These are phyloP conservation scores for Catharus bicknelli DNA, from an alignment of 2,113 vertebrate genomes.

Conservation along the genomic window DNA sequence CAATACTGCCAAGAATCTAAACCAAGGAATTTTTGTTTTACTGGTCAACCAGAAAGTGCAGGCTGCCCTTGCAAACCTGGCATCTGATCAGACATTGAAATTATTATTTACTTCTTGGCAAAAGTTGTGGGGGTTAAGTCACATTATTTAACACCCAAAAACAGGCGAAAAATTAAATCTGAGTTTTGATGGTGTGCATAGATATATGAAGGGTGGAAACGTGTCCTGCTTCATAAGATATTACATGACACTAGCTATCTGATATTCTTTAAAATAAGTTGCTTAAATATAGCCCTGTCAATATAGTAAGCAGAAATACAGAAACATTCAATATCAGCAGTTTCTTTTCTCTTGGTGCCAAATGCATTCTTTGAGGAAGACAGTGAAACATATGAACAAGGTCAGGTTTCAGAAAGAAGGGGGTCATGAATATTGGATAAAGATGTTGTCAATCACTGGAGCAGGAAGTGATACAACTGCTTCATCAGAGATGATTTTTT, in stretches of 20 bases:
- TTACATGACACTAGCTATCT: background rate
- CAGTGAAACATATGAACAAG: background rate
- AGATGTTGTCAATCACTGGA: background rate
- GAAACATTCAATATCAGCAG: background rate
- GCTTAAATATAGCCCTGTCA: background rate
- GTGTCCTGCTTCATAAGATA: background rate
- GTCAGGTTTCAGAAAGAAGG: background rate
- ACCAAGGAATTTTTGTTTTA: background rate
- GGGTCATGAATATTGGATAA: background rate
- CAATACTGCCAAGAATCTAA: background rate
- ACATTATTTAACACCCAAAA: background rate
- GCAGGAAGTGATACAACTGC: background rate
- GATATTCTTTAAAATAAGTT: background rate
- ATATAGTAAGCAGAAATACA: background rate
- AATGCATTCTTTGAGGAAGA: background rate
- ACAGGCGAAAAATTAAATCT: background rate
- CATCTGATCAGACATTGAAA: slow-evolving; percentile 19
- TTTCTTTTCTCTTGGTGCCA: background rate
- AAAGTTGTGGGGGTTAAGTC: background rate
- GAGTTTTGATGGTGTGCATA: background rate
- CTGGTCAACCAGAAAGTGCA: background rate
- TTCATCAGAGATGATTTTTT: background rate
- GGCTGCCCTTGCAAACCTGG: background rate
- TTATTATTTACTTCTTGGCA: slow-evolving; percentile 20
- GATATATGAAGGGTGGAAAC: background rate